Evolutionary conservation across 2,113 vertebrate genomes (phyloP).

Genomic region (Plectropomus leopardus): DNA sequence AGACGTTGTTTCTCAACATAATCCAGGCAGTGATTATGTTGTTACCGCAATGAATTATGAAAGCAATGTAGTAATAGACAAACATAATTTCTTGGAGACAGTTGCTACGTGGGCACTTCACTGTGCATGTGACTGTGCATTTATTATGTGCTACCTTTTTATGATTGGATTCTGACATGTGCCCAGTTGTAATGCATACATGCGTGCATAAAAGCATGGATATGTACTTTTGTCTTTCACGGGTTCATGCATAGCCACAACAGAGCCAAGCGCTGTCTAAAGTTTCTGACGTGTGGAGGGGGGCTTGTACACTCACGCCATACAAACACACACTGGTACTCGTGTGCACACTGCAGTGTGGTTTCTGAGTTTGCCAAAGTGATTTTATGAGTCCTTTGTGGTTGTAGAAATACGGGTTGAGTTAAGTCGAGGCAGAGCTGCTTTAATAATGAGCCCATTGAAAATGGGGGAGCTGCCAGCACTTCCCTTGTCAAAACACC

Average conservation of each 20-base stretch:
- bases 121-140: background rate
- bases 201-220: constrained; percentile 7
- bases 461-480: constrained; percentile 69
- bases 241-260: constrained; percentile 30
- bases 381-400: constrained; percentile 79
- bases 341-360: constrained; percentile 41
- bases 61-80: too few relatives aligned
- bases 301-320: constrained; percentile 1
- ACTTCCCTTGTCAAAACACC: constrained; percentile 74
- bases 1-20: too few relatives aligned
- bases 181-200: constrained; percentile 12
- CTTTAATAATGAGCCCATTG: constrained; percentile 79
- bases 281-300: constrained; percentile 32
- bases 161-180: background rate
- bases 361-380: constrained; percentile 68
- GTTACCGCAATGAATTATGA: too few relatives aligned
- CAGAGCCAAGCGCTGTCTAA: constrained; percentile 55
- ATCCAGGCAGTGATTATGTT: too few relatives aligned
- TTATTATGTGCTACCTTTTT: background rate
- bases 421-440: constrained; percentile 66
- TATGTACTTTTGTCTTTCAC: constrained; percentile 19
- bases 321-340: constrained; percentile 26
- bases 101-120: background rate
- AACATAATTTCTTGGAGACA: too few relatives aligned
- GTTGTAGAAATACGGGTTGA: constrained; percentile 65